A percentile compares a stretch with the other conserved stretches of the same genome.
Evolutionary conservation across 2,888 invertebrate species (phyloP).

Genomic region (Apotomis turbidana): DNA sequence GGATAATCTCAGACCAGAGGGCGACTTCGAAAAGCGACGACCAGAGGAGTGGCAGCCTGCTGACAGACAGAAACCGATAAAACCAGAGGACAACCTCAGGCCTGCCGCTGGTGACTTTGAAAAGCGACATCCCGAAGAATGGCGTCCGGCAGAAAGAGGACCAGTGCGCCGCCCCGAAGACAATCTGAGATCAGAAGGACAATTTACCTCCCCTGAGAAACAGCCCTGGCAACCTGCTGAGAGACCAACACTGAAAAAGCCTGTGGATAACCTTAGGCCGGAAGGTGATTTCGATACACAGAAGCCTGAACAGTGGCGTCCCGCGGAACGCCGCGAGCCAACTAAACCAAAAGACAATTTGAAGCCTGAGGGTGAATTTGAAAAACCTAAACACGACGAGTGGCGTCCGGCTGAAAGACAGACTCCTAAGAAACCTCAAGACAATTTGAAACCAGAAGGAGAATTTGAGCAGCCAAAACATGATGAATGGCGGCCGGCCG

Average conservation of each 20-base stretch:
- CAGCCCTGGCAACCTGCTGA: constrained; percentile 77
- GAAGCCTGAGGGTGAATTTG: no score
- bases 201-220: constrained; percentile 75
- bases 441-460: constrained; percentile 61
- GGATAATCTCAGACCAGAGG: constrained; percentile 76
- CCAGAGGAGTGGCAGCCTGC: constrained; percentile 62
- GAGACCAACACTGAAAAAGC: constrained; percentile 66
- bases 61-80: constrained; percentile 61
- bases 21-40: constrained; percentile 64
- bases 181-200: constrained; percentile 75
- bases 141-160: constrained; percentile 62
- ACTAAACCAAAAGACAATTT: no score
- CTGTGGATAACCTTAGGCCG: constrained; percentile 71
- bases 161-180: constrained; percentile 78
- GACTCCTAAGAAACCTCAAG: constrained; percentile 43
- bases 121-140: constrained; percentile 57
- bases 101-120: constrained; percentile 77
- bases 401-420: constrained; percentile 63
- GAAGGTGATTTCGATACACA: no score
- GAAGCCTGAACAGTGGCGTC: no score
- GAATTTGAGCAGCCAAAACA: constrained; percentile 64
- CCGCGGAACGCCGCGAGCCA: no score
- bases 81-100: constrained; percentile 63
- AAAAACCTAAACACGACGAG: constrained; percentile 26
- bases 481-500: constrained; percentile 40